phyloP scores from a whole-genome alignment of 2,888 invertebrate genomes.

The Thecocarcelia acutangulata region DNA sequence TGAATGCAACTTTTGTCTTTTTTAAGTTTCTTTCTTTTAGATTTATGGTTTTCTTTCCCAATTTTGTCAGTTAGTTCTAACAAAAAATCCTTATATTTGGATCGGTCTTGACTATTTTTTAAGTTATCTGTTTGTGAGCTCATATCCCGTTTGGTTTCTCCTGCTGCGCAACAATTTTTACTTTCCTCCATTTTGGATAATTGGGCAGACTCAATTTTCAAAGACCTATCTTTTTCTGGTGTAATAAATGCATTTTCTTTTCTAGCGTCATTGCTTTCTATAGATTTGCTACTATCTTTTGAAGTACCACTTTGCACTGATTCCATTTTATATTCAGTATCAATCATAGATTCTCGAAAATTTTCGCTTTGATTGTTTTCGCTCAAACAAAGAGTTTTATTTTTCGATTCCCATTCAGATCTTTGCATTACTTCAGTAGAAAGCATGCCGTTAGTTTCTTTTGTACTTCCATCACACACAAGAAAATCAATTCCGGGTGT shows the following conservation, averaged over 20 bases:
- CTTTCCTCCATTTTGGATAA: not conserved
- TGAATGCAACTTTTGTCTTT: not conserved
- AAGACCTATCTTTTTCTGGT: not conserved
- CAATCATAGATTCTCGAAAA: not conserved
- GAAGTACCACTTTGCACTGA: not conserved
- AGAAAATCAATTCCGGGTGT: conserved; percentile 20
- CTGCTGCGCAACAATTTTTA: not conserved
- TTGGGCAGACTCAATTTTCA: conserved; percentile 1
- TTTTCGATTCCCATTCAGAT: not conserved
- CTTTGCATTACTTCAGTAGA: too few species aligned
- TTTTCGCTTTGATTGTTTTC: not conserved
- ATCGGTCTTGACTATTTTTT: not conserved
- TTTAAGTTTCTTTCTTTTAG: not conserved
- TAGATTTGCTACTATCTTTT: conserved; percentile 4
- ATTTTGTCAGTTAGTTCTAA: conserved; percentile 5
- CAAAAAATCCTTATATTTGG: not conserved
- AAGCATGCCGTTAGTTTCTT: not conserved
- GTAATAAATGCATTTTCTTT: conserved; percentile 23
- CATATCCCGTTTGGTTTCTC: not conserved
- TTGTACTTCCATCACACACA: conserved; percentile 32
- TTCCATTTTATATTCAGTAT: not conserved
- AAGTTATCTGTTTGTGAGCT: not conserved
- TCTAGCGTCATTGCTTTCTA: not conserved
- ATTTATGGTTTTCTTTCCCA: not conserved
- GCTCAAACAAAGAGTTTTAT: not conserved